A percentile compares a stretch with the other conserved stretches of the same genome.
These are phyloP conservation scores for Drosophila nigromelanica DNA, from an alignment of 1,140 invertebrate genomes.

Conservation along the genomic window DNA sequence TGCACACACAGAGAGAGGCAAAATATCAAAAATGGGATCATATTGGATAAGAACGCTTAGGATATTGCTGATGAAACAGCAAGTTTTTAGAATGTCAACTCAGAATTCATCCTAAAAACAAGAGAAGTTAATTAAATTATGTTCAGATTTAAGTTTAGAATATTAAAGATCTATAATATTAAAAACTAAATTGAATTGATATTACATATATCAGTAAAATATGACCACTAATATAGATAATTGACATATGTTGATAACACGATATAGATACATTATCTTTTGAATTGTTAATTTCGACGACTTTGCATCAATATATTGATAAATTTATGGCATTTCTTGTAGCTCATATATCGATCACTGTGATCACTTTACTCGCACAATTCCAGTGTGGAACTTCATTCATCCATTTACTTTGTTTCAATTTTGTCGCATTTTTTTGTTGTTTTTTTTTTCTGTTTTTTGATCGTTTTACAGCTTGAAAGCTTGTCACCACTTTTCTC, in stretches of 20 bases:
- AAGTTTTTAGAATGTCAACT: neutral
- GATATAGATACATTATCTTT: neutral
- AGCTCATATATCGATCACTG: constrained; percentile 40
- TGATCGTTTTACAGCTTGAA: constrained; percentile 38
- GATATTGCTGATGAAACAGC: neutral
- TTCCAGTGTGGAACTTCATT: constrained; percentile 31
- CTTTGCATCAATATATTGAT: constrained; percentile 7
- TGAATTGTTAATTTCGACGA: neutral
- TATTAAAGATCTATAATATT: no score
- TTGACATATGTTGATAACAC: no score
- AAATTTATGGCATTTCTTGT: constrained; percentile 20
- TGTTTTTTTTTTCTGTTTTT: constrained; percentile 31
- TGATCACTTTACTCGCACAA: constrained; percentile 19
- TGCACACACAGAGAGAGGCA: neutral
- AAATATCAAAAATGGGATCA: constrained; percentile 16
- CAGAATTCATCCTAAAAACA: neutral
- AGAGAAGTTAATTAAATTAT: constrained; percentile 17
- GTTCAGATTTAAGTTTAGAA: no score
- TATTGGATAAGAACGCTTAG: constrained; percentile 1
- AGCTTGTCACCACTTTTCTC: constrained; percentile 78
- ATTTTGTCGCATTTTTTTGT: constrained; percentile 23
- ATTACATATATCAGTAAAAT: no score
- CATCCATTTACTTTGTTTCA: constrained; percentile 57
- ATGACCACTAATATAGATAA: no score
- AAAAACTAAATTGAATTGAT: no score